A percentile compares a stretch with the other conserved stretches of the same genome.
Conservation (phyloP, 2,113 vertebrate genomes). For the Hoplias malabaricus region DNA sequence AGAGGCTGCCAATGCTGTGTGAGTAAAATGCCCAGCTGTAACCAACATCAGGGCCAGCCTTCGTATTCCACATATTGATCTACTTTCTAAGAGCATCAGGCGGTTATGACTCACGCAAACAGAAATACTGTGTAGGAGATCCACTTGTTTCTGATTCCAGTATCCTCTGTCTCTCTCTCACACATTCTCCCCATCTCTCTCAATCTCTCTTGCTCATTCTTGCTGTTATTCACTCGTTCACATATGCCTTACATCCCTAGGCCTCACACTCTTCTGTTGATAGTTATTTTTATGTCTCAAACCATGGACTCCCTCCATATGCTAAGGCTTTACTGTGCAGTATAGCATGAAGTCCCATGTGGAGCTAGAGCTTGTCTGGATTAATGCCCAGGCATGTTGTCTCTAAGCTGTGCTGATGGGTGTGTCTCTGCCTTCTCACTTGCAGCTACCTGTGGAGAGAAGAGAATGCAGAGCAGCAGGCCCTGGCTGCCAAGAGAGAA, state of each 20-base stretch:
- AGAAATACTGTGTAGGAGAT: not conserved
- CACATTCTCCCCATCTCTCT: not conserved
- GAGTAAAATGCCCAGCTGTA: constrained; percentile 5
- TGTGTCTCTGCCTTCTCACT: constrained; percentile 55
- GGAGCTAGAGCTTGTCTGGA: constrained; percentile 1
- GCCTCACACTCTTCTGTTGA: constrained; percentile 3
- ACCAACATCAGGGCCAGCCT: constrained; percentile 1
- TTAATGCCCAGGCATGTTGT: not conserved
- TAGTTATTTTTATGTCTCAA: constrained; percentile 36
- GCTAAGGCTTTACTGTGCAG: constrained; percentile 29
- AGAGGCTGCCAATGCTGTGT: not conserved
- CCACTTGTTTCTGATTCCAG: not conserved
- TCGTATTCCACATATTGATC: not conserved
- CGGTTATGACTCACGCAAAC: constrained; percentile 7
- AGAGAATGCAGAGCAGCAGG: constrained; percentile 98
- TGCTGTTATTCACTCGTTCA: not conserved
- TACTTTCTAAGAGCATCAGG: not conserved
- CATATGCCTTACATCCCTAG: not conserved
- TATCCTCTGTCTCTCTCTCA: not conserved
- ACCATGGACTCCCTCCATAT: constrained; percentile 56
- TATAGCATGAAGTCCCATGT: constrained; percentile 24
- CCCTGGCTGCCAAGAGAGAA: constrained; percentile 93
- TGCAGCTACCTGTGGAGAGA: constrained; percentile 96
- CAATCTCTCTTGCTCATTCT: not conserved
- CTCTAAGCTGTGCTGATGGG: constrained; percentile 11